Evolutionary conservation across 2,888 invertebrate species (phyloP).

Genomic region (Cataglyphis livida): DNA sequence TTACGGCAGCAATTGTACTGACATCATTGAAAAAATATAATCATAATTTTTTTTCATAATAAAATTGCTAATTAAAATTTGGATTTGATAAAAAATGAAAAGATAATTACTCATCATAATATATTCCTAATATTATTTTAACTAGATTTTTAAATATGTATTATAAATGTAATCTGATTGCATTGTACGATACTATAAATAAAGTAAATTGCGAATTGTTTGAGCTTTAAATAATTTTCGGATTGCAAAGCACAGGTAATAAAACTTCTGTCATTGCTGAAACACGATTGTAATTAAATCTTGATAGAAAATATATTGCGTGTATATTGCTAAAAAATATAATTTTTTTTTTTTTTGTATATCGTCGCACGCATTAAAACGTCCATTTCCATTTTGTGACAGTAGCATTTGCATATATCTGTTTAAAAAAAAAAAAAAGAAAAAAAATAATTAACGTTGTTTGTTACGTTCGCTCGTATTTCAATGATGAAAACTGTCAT

Average conservation of each 20-base stretch:
- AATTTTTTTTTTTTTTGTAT: conserved; percentile 2
- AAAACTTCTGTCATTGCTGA: neutral
- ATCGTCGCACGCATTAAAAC: conserved; percentile 26
- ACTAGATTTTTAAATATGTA: neutral
- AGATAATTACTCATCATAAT: neutral
- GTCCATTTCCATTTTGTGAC: conserved; percentile 8
- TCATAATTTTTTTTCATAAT: neutral
- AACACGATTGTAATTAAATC: conserved; percentile 22
- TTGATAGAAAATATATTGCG: conserved; percentile 6
- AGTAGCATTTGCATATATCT: conserved; percentile 4
- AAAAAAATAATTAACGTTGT: conserved; percentile 18
- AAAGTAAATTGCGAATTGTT: neutral
- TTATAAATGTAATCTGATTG: neutral
- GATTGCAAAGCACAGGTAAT: neutral
- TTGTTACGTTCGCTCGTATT: conserved; percentile 23
- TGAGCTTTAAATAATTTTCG: neutral
- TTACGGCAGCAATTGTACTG: neutral
- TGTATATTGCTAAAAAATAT: neutral
- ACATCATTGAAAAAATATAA: neutral
- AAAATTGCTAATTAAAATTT: conserved; percentile 10
- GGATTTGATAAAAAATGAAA: neutral
- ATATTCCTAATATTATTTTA: neutral
- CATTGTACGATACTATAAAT: neutral
- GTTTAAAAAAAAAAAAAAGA: conserved; percentile 1
- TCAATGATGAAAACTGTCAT: conserved; percentile 18